Evolutionary conservation across 2,113 vertebrate species (phyloP), one percentile per base, ranked within the genome.

Genomic region (Menidia beryllina): DNA sequence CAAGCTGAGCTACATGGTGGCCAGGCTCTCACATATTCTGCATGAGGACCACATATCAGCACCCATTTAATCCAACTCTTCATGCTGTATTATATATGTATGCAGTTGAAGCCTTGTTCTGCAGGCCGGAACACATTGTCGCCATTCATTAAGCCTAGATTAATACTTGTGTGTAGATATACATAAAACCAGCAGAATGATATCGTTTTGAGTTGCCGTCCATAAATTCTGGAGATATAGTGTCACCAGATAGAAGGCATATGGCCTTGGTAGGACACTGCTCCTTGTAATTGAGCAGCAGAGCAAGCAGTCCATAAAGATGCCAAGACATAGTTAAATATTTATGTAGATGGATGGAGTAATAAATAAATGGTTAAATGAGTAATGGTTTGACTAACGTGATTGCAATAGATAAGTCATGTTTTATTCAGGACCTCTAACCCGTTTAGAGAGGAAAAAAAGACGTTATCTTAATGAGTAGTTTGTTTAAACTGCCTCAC

Each of bases 401-500:
- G 94, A 94, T 96, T 93, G 95, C 95, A 96, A 96, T 93, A 95
- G 95, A 96, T 95, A 94, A 95, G 91, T 85, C 75, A 92, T 93
- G 90, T 91, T 92, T 91, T 92, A 92, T 90, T 91, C 86, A 92
- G 70, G 70, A 64, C 65, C 62, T 68, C 81, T 77, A 85, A 82
- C 56, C 69, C 64, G 62, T 81, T 89, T 79, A 79, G 52, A 85
- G 73, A 70, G 63, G 65, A 66, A 59, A 45, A n/a, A 50, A 56
- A 72, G 75, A 63, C 10, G 53, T 83, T 73, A 57, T 82, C 77
- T 34, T 81, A 77, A 86, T 85, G 77, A 83, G 75, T 51, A 61
- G 53, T 82, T 81, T 74, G 67, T 81, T 83, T 87, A 78, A 89
- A 83, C 63, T 79, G 70, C 49, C 59, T 82, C 21, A 4, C n/a